phyloP scores from a whole-genome alignment of 2,113 vertebrate species.

The Hydropotes inermis region DNA sequence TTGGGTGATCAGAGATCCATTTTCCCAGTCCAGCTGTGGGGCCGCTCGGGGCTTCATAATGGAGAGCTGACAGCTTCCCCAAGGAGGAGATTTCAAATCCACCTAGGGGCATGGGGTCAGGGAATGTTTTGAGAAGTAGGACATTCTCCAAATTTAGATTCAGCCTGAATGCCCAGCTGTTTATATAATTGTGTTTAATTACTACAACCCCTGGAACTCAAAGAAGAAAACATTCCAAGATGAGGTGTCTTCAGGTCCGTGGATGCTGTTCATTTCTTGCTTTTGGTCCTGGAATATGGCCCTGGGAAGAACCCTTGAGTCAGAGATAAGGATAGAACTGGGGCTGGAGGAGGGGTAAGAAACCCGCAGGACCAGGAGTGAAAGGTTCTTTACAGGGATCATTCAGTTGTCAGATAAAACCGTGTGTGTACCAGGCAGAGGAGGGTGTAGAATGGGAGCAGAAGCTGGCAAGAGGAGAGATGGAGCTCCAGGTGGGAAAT shows the following conservation, averaged over 20 bases:
- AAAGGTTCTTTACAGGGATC: not conserved
- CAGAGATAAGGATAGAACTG: not conserved
- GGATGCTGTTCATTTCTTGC: not conserved
- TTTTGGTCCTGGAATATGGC: not conserved
- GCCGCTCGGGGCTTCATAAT: not conserved
- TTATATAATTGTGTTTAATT: not conserved
- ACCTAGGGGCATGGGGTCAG: not conserved
- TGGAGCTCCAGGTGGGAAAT: not conserved
- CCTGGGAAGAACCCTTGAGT: not conserved
- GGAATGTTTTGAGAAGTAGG: not conserved
- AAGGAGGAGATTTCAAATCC: not conserved
- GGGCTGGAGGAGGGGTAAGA: not conserved
- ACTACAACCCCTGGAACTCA: not conserved
- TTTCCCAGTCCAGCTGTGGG: not conserved
- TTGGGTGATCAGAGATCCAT: not conserved
- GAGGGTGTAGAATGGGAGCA: not conserved
- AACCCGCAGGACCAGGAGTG: not conserved
- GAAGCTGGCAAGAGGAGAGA: not conserved
- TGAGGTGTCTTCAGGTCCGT: not conserved
- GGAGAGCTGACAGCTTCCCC: rapidly evolving
- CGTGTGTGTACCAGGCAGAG: not conserved
- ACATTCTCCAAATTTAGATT: not conserved
- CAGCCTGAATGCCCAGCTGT: not conserved
- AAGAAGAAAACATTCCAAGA: not conserved
- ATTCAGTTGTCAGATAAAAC: not conserved